These are phyloP conservation scores for Sitodiplosis mosellana DNA, from an alignment of 1,140 invertebrate species.

Conservation along the genomic window DNA sequence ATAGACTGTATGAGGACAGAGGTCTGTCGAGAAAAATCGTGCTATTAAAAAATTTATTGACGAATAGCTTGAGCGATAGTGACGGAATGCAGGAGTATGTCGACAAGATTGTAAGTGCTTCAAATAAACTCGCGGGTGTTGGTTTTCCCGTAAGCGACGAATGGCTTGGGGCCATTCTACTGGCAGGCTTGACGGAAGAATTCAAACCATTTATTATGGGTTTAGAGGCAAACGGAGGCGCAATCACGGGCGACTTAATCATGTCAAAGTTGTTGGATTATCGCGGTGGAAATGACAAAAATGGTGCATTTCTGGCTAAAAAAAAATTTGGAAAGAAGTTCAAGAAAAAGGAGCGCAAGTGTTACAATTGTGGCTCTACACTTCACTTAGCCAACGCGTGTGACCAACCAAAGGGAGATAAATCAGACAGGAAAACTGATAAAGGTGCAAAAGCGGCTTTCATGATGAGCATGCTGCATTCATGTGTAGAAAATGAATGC, in stretches of 20 bases:
- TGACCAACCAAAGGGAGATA: background rate
- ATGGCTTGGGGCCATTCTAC: slow-evolving; percentile 17
- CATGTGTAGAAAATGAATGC: no score
- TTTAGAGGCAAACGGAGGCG: slow-evolving; percentile 3
- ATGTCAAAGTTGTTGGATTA: no score
- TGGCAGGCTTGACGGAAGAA: slow-evolving; percentile 18
- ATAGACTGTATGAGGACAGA: background rate
- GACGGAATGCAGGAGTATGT: background rate
- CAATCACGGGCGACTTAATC: no score
- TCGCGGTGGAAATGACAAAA: no score
- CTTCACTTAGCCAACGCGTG: background rate
- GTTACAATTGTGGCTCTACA: background rate
- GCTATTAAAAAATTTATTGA: background rate
- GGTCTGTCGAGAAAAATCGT: background rate
- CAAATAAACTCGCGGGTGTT: slow-evolving; percentile 3
- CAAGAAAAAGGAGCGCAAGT: background rate
- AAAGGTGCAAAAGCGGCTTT: background rate
- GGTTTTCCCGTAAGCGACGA: slow-evolving; percentile 11
- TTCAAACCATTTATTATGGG: slow-evolving; percentile 22
- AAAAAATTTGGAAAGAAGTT: no score
- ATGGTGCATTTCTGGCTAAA: no score
- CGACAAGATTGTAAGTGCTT: background rate
- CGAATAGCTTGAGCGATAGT: background rate
- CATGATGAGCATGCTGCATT: no score
- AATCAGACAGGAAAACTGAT: background rate